Evolutionary conservation across 2,113 vertebrate species (phyloP).

Genomic region (Bothrops jararaca): DNA sequence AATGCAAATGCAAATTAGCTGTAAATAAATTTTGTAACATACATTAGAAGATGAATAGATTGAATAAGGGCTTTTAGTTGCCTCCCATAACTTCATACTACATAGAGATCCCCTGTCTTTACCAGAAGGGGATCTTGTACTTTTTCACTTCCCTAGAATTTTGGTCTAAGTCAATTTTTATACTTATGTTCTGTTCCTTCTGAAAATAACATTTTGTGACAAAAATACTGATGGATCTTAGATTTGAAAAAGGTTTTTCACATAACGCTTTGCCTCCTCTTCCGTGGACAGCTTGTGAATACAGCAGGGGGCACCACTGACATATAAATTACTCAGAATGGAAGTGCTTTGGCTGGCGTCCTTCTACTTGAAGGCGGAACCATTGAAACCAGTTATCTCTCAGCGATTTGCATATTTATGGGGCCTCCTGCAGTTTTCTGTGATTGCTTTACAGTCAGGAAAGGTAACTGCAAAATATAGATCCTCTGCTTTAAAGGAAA

Average conservation of each 20-base stretch:
- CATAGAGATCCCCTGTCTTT: background rate
- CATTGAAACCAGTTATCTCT: conserved; percentile 77
- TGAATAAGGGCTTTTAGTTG: background rate
- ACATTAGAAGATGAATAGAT: background rate
- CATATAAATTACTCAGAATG: conserved; percentile 64
- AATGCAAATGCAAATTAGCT: background rate
- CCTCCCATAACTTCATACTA: background rate
- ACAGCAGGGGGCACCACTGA: conserved; percentile 72
- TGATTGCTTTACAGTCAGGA: conserved; percentile 79
- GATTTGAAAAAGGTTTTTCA: background rate
- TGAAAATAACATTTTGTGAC: conserved; percentile 14
- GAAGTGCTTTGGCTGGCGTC: conserved; percentile 39
- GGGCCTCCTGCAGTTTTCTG: conserved; percentile 76
- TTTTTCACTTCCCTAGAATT: conserved; percentile 16
- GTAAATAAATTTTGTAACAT: background rate
- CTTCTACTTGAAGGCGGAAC: conserved; percentile 71
- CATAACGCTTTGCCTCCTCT: conserved; percentile 31
- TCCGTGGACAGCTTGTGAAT: conserved; percentile 62
- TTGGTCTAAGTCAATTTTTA: conserved; percentile 43
- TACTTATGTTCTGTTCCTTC: background rate
- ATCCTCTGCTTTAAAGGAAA: conserved; percentile 48
- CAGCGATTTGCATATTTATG: conserved; percentile 79
- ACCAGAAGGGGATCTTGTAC: background rate
- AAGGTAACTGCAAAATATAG: conserved; percentile 75
- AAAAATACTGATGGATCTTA: conserved; percentile 5